Conservation (phyloP, 2,113 vertebrate genomes). For the Ovis canadensis region DNA sequence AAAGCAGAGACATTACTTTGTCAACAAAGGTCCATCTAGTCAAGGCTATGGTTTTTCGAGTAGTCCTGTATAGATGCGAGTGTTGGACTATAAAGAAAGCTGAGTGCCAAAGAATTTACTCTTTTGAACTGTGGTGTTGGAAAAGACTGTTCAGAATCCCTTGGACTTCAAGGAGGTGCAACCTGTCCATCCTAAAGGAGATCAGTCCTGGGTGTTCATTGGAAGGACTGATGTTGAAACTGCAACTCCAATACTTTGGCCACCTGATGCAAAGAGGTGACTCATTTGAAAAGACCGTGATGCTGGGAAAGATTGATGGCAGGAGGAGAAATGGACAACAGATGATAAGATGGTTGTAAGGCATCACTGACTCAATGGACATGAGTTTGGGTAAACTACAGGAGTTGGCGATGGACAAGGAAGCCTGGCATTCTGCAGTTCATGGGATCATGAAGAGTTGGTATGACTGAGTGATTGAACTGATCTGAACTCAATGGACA, state of each 20-base stretch:
- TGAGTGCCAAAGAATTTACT: fast-evolving
- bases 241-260: background rate
- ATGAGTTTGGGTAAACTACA: background rate
- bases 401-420: background rate
- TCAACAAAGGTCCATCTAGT: background rate
- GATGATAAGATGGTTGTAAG: background rate
- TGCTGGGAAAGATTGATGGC: background rate
- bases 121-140: background rate
- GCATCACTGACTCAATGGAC: background rate
- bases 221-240: background rate
- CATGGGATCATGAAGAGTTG: background rate
- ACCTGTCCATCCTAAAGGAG: background rate
- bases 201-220: background rate
- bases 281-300: background rate
- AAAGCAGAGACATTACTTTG: background rate
- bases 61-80: background rate
- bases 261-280: fast-evolving
- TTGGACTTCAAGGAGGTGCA: background rate
- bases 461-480: fast-evolving
- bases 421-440: fast-evolving
- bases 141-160: background rate
- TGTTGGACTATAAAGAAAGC: background rate
- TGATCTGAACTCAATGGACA: background rate
- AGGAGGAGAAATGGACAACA: background rate
- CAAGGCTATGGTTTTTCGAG: background rate